Base-by-base conservation (phyloP, 2,113 vertebrate species). In the Saccopteryx leptura region DNA sequence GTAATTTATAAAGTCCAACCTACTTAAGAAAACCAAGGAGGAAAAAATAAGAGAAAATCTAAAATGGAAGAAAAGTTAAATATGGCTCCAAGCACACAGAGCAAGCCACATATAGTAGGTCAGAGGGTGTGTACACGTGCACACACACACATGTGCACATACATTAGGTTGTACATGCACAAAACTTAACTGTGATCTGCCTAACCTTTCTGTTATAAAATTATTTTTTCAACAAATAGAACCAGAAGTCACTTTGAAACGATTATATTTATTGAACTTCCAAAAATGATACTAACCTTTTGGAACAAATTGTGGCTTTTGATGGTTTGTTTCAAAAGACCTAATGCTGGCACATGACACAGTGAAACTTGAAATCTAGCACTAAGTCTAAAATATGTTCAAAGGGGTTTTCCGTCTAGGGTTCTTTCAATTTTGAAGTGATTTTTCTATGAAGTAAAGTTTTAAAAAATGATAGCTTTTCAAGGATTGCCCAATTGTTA, bases 231-330 rank as follows among this genome's bases (percentile, higher is more conserved):
- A 69, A 86, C 26, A 93, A 52, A 60, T 7, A 82, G 65, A 89
- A 81, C 3, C 21, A 68, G 33, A 96, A 93, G 56, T 52, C 24
- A 91, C 17, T 78, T n/a, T 74, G 71, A 95, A 76, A 58, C 48
- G 60, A 86, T 68, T 69, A 60, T 79, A 82, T 69, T 92, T 86
- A 69, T 7, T 91, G 61, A 94, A 83, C 24, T 95, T 97, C 58
- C 66, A 81, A 93, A 86, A 85, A 61, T 63, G 61, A 65, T 39
- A 75, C 17, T 75, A 83, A 63, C 15, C 21, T 61, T 90, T 88
- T 91, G 12, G 50, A 88, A 93, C 81, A 92, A 72, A 88, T 18
- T 69, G 60, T 75, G 28, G 21, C 31, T 66, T 94, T 88, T 18
- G 18, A 52, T 58, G 18, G 60, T 71, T 90, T 93, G 66, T 85